Evolutionary conservation across 23 tunicate genomes (phyloP).

Genomic region (Botrylloides violaceus): DNA sequence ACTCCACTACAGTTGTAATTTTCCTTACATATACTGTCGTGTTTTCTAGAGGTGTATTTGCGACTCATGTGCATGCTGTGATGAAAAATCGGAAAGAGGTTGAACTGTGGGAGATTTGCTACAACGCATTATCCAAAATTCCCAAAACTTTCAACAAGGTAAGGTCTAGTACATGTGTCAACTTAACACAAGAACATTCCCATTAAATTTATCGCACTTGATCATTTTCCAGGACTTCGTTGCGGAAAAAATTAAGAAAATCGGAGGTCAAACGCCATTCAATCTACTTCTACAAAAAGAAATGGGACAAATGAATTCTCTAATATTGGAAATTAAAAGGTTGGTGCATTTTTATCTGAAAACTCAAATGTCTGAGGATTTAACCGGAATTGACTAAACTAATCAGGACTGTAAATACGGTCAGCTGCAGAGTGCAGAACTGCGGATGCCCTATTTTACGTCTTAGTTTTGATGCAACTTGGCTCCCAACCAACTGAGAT

Average conservation of each 20-base stretch:
- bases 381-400: too few species aligned
- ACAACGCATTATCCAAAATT: constrained; percentile 72
- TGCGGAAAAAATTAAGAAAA: constrained; percentile 55
- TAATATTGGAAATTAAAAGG: constrained; percentile 74
- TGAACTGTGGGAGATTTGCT: constrained; percentile 86
- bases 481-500: too few species aligned
- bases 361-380: too few species aligned
- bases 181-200: too few species aligned
- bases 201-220: too few species aligned
- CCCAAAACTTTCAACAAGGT: constrained; percentile 79
- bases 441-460: too few species aligned
- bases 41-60: constrained; percentile 62
- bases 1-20: neutral
- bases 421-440: too few species aligned
- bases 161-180: too few species aligned
- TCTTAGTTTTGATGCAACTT: too few species aligned
- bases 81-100: constrained; percentile 66
- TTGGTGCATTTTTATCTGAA: too few species aligned
- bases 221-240: constrained; percentile 56
- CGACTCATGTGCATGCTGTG: constrained; percentile 66
- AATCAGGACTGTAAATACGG: too few species aligned
- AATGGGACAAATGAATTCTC: constrained; percentile 32
- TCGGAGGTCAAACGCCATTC: constrained; percentile 79
- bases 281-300: constrained; percentile 75
- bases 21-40: too few species aligned